Percentiles rank a stretch among this genome's conserved stretches.
Evolutionary conservation across 2,797 vertebrate genomes (phyloP).

Genomic region (Pseudotriccus pelzelni): DNA sequence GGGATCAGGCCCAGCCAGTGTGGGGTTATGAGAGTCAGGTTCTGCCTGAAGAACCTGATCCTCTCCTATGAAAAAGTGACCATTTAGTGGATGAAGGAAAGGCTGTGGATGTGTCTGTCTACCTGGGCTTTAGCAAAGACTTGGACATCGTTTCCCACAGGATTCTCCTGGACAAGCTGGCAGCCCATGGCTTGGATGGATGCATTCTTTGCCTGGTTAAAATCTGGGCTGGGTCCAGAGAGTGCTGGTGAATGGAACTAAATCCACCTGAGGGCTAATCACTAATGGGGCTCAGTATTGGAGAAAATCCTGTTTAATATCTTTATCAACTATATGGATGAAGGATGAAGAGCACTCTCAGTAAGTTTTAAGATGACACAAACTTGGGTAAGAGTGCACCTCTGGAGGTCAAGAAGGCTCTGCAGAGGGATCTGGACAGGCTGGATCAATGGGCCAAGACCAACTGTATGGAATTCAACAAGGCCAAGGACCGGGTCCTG

Average conservation of each 20-base stretch:
- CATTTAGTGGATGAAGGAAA: not conserved
- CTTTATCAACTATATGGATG: rapidly evolving
- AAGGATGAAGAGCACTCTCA: not conserved
- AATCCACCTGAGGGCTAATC: not conserved
- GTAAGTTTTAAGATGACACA: not conserved
- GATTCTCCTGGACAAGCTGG: not conserved
- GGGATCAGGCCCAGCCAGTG: not conserved
- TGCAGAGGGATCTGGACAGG: not conserved
- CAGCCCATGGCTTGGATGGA: not conserved
- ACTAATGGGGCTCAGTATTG: rapidly evolving
- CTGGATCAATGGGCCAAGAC: not conserved
- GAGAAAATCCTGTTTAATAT: not conserved
- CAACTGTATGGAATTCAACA: not conserved
- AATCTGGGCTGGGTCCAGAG: not conserved
- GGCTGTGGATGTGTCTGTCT: not conserved
- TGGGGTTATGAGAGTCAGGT: not conserved
- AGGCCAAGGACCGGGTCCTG: not conserved
- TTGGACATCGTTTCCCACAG: not conserved
- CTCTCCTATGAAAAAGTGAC: not conserved
- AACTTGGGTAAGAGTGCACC: not conserved
- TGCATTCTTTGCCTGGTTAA: not conserved
- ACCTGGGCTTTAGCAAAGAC: not conserved
- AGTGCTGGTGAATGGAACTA: not conserved
- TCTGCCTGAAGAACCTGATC: not conserved
- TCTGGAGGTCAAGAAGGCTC: not conserved